Conservation (phyloP, 2,797 vertebrate genomes). For the Galago senegalensis region DNA sequence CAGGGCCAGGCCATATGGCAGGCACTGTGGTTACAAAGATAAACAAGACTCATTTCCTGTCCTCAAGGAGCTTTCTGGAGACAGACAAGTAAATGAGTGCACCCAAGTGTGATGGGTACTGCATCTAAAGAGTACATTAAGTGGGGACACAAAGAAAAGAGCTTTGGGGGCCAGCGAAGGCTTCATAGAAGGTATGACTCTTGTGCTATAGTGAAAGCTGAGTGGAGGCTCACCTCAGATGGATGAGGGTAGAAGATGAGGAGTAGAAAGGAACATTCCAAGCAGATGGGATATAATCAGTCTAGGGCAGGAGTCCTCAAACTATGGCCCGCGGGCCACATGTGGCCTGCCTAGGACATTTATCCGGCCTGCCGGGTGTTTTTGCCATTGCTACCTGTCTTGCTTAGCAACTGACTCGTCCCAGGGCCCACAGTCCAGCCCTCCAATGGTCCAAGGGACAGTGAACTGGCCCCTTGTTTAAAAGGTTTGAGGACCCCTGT, state of each 20-base stretch:
- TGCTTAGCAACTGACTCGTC: no score
- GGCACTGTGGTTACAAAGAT: constrained; percentile 43
- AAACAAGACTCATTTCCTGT: constrained; percentile 55
- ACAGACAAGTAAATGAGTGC: not conserved
- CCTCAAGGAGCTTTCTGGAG: not conserved
- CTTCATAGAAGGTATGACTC: not conserved
- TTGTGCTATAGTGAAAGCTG: constrained; percentile 2
- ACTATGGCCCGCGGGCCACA: no score
- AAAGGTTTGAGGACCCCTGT: no score
- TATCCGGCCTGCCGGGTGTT: no score
- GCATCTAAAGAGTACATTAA: not conserved
- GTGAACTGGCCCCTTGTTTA: no score
- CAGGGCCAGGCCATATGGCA: not conserved
- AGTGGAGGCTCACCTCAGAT: not conserved
- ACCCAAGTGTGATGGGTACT: not conserved
- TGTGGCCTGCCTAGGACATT: no score
- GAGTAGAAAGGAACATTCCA: not conserved
- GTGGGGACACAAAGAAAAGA: not conserved
- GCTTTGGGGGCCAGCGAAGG: not conserved
- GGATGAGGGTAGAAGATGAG: not conserved
- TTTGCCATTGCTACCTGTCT: no score
- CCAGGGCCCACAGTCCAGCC: no score
- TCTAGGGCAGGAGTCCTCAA: no score
- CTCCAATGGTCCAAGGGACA: no score
- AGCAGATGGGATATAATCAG: not conserved